Conservation (phyloP, 1,140 invertebrate genomes). For the Druon quercuslanigerum region DNA sequence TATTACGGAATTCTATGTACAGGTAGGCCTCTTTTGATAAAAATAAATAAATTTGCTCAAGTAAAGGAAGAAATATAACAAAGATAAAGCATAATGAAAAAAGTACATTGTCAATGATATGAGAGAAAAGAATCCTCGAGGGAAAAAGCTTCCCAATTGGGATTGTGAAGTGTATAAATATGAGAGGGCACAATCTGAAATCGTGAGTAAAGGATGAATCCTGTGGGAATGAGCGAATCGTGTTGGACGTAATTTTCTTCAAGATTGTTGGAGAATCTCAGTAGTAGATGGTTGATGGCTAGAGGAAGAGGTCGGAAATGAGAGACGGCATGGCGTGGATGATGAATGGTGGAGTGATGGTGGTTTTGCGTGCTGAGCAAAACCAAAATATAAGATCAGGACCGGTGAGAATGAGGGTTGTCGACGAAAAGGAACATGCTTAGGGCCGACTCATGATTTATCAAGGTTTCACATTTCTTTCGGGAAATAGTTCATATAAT, state of each 20-base stretch:
- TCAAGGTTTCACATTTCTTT: constrained; percentile 34
- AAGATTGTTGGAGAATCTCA: background rate
- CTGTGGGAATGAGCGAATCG: constrained; percentile 6
- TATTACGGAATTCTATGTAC: too few species aligned
- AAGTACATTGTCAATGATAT: too few species aligned
- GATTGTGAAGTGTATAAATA: background rate
- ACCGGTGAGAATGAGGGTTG: constrained; percentile 23
- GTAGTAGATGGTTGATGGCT: too few species aligned
- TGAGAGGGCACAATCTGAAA: background rate
- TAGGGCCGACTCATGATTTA: constrained; percentile 33
- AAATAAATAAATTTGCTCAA: too few species aligned
- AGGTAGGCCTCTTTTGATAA: too few species aligned
- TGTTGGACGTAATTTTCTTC: constrained; percentile 6
- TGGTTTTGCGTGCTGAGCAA: background rate
- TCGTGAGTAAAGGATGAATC: background rate
- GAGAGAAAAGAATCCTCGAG: background rate
- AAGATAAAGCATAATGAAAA: too few species aligned
- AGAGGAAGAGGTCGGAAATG: background rate
- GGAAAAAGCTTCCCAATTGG: background rate
- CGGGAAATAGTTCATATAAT: background rate
- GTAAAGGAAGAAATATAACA: too few species aligned
- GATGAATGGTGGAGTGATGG: constrained; percentile 20
- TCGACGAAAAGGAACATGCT: constrained; percentile 9
- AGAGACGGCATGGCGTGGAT: too few species aligned
- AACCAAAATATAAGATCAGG: constrained; percentile 14